phyloP scores from a whole-genome alignment of 2,113 vertebrate genomes.

The Tetraodon nigroviridis region DNA sequence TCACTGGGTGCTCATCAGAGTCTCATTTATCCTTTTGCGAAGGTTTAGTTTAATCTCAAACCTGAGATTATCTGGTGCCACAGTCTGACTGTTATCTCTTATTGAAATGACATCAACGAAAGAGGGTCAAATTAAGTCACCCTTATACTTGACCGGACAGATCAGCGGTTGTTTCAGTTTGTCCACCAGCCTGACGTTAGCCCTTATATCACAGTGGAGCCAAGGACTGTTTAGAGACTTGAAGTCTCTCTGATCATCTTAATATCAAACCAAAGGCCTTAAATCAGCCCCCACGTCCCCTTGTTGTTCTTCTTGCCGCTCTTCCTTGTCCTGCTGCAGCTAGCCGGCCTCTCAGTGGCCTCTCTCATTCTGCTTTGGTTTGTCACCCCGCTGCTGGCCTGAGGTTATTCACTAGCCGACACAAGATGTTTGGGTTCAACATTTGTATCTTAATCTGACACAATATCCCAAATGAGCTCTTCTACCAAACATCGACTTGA shows the following conservation, averaged over 20 bases:
- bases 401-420: slow-evolving; percentile 10
- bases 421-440: background rate
- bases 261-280: slow-evolving; percentile 61
- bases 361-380: slow-evolving; percentile 42
- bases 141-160: background rate
- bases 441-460: background rate
- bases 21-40: slow-evolving; percentile 43
- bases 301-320: slow-evolving; percentile 27
- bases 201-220: slow-evolving; percentile 65
- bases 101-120: background rate
- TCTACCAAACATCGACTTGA: too few relatives aligned
- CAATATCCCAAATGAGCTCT: slow-evolving; percentile 3
- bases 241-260: slow-evolving; percentile 63
- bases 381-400: slow-evolving; percentile 26
- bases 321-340: slow-evolving; percentile 9
- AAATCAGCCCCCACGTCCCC: slow-evolving; percentile 48
- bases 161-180: background rate
- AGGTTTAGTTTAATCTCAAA: slow-evolving; percentile 27
- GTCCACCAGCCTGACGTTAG: background rate
- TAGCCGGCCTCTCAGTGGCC: background rate
- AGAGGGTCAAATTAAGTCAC: background rate
- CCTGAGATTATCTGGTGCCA: slow-evolving; percentile 26
- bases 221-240: slow-evolving; percentile 62
- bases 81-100: slow-evolving; percentile 16
- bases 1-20: slow-evolving; percentile 32